These are phyloP conservation scores for Aphidius colemani DNA, from an alignment of 2,888 invertebrate genomes.

Conservation along the genomic window DNA sequence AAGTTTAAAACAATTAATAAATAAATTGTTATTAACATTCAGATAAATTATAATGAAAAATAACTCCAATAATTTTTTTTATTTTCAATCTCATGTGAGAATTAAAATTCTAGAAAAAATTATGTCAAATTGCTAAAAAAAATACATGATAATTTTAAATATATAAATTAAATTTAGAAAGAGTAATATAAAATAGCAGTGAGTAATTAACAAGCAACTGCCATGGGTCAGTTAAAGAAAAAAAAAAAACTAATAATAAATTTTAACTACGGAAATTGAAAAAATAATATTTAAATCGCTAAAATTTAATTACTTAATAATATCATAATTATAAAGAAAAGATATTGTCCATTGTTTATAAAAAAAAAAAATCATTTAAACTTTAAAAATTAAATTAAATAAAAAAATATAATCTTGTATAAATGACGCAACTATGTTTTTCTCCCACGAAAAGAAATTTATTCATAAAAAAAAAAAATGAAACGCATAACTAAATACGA, in stretches of 20 bases:
- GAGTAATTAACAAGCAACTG: conserved; percentile 57
- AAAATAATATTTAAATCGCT: background rate
- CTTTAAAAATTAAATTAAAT: background rate
- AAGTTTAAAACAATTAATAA: conserved; percentile 28
- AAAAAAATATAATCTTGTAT: background rate
- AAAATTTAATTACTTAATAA: conserved; percentile 3
- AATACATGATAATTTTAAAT: background rate
- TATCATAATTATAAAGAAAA: conserved; percentile 24
- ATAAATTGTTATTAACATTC: background rate
- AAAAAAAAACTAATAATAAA: too few species aligned
- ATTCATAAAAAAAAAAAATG: conserved; percentile 33
- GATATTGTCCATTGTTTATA: conserved; percentile 43
- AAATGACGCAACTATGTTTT: conserved; percentile 29
- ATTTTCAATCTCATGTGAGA: background rate
- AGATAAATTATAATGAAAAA: background rate
- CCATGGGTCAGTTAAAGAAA: conserved; percentile 52
- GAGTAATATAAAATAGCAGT: conserved; percentile 43
- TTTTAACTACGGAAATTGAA: too few species aligned
- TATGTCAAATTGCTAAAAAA: background rate
- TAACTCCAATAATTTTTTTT: background rate
- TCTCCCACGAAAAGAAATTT: conserved; percentile 50
- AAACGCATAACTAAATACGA: conserved; percentile 48
- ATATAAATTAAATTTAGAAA: conserved; percentile 31
- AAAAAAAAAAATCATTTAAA: conserved; percentile 21
- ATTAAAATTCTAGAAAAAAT: background rate